Percentiles rank a stretch among this genome's conserved stretches.
phyloP scores from a whole-genome alignment of 2,797 vertebrate genomes.

The Phyllotis vaccarum region DNA sequence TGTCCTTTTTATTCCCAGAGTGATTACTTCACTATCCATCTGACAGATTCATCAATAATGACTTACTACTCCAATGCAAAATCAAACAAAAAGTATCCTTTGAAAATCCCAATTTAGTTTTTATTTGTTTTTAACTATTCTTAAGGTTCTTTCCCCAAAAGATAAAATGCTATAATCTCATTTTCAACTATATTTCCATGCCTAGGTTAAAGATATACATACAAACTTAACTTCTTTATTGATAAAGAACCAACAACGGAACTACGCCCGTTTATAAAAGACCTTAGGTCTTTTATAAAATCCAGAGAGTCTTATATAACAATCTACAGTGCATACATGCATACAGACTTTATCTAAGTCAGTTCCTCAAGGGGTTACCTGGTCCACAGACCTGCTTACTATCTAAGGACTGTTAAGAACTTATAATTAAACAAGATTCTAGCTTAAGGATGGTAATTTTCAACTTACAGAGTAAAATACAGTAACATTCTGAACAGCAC shows the following conservation, averaged over 20 bases:
- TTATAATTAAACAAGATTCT: conserved; percentile 43
- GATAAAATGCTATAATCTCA: conserved; percentile 45
- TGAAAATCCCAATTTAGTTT: conserved; percentile 60
- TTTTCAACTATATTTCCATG: conserved; percentile 4
- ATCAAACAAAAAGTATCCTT: neutral
- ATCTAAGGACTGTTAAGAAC: conserved; percentile 9
- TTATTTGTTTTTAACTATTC: conserved; percentile 55
- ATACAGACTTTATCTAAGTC: conserved; percentile 9
- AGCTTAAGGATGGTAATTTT: conserved; percentile 30
- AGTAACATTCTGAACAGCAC: neutral
- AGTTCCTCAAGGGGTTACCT: conserved; percentile 17
- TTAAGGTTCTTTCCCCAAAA: conserved; percentile 43
- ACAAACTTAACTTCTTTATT: conserved; percentile 34
- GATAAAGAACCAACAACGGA: conserved; percentile 40
- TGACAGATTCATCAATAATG: conserved; percentile 41
- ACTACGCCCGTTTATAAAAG: conserved; percentile 47
- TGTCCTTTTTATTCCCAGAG: neutral
- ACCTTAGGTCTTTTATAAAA: too few relatives aligned
- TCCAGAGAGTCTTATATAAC: conserved; percentile 37
- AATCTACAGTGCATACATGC: neutral
- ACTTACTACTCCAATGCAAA: conserved; percentile 52
- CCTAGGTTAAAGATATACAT: conserved; percentile 46
- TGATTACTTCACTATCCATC: conserved; percentile 11
- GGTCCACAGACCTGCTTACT: neutral
- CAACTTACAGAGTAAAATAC: conserved; percentile 55